Evolutionary conservation across 2,113 vertebrate genomes (phyloP), one percentile per base, ranked within the genome.

Genomic region (Peromyscus californicus): DNA sequence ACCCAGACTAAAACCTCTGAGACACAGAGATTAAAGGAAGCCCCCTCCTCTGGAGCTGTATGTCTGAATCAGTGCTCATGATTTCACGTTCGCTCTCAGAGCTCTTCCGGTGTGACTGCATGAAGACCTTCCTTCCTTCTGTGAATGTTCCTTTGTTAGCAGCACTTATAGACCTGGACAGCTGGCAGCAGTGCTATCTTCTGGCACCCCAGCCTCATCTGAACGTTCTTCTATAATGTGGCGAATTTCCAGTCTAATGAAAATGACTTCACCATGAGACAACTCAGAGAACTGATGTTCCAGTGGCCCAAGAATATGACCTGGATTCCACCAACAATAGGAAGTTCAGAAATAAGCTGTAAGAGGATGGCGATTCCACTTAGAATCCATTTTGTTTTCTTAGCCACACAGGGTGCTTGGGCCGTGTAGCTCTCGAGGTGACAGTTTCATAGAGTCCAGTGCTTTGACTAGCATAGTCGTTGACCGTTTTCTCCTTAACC

Each of bases 221-320:
- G 48, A 90, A 80, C 31, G 48, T 45, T 83, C 74, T 79, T 82
- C 22, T 69, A 1, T 90, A 63, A 70, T 48, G 65, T 91, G 48
- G 54, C n/a, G 42, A 45, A 74, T 87, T 96, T 90, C 42, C 63
- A 88, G 12, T 74, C 33, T 91, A n/a, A 26, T 16, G 78, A 91
- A 63, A 94, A 78, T 57, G 29, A 80, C 36, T 11, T 90, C 39
- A 48, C 33, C 12, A 13, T 24, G 31, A 63, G 0, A 3, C 39
- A 94, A 61, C 54, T 90, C 22, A 83, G 78, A 78, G 74, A 95
- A 63, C 79, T 67, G 51, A 54, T 61, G 33, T 94, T 63, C 1
- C 31, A 54, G 45, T 17, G 22, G 26, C 42, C 82, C 4, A 48
- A 61, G 80, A 84, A 79, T 48, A 57, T 79, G 61, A 76, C 67